Percentiles rank a stretch among this genome's conserved stretches.
phyloP scores from a whole-genome alignment of 2,888 invertebrate species.

The Drosophila phalerata region DNA sequence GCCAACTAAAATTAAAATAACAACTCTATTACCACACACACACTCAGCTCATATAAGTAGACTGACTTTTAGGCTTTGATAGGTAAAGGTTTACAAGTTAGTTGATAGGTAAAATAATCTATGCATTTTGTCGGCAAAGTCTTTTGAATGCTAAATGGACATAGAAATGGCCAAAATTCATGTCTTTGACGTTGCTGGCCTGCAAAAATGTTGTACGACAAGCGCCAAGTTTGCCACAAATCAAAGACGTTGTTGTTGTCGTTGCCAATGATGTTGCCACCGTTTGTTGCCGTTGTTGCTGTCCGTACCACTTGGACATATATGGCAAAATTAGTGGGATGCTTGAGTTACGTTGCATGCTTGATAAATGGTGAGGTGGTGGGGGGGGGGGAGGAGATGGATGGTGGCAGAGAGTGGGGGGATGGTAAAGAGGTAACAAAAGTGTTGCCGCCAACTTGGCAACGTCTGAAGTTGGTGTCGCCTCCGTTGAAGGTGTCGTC shows the following conservation, averaged over 20 bases:
- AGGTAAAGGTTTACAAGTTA: conserved; percentile 15
- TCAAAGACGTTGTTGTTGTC: conserved; percentile 37
- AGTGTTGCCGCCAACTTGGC: conserved; percentile 31
- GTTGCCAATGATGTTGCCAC: conserved; percentile 12
- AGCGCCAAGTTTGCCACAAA: conserved; percentile 75
- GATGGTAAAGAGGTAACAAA: background rate
- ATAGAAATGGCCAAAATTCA: conserved; percentile 50
- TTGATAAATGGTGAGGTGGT: background rate
- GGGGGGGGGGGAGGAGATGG: no score
- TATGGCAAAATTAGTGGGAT: conserved; percentile 80
- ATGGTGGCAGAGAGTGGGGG: no score
- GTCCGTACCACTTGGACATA: conserved; percentile 70
- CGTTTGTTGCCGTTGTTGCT: conserved; percentile 16
- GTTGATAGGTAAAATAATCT: conserved; percentile 30
- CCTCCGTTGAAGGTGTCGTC: conserved; percentile 64
- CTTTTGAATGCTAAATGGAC: conserved; percentile 60
- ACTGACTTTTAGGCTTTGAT: conserved; percentile 2
- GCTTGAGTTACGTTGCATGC: conserved; percentile 53
- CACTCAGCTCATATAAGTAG: background rate
- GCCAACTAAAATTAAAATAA: background rate
- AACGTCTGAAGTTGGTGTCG: conserved; percentile 10
- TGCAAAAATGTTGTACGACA: conserved; percentile 79
- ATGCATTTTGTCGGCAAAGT: conserved; percentile 59
- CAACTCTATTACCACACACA: conserved; percentile 5
- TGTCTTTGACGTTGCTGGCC: conserved; percentile 31